phyloP scores from a whole-genome alignment of 2,113 vertebrate species.

The Abramis brama region DNA sequence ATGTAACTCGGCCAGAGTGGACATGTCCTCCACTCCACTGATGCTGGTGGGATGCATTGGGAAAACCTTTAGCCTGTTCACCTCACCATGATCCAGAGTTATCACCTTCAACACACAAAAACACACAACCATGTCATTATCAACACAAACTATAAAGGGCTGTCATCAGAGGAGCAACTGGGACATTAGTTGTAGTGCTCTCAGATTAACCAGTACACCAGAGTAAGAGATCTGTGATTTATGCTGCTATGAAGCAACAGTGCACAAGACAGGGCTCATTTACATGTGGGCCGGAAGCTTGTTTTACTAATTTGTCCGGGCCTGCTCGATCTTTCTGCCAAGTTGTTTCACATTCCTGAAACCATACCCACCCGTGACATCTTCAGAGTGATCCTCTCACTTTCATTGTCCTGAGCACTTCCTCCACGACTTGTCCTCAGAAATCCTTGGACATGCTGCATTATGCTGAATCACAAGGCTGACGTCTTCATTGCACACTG shows the following conservation, averaged over 20 bases:
- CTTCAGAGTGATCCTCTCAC: neutral
- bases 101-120: conserved; percentile 74
- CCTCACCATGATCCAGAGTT: conserved; percentile 69
- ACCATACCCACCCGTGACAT: conserved; percentile 20
- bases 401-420: neutral
- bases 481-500: neutral
- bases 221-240: neutral
- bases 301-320: neutral
- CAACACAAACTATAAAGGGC: neutral
- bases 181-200: neutral
- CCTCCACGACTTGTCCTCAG: neutral
- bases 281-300: neutral
- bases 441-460: neutral
- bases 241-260: conserved; percentile 3
- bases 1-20: conserved; percentile 84
- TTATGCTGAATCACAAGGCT: neutral
- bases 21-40: conserved; percentile 90
- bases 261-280: neutral
- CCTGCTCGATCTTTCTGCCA: neutral
- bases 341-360: conserved; percentile 8
- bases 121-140: neutral
- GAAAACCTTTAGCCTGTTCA: conserved; percentile 77
- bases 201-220: neutral
- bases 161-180: neutral
- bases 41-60: conserved; percentile 84